Base-by-base conservation (phyloP, 2,797 vertebrate genomes). In the Hydrophis major region DNA sequence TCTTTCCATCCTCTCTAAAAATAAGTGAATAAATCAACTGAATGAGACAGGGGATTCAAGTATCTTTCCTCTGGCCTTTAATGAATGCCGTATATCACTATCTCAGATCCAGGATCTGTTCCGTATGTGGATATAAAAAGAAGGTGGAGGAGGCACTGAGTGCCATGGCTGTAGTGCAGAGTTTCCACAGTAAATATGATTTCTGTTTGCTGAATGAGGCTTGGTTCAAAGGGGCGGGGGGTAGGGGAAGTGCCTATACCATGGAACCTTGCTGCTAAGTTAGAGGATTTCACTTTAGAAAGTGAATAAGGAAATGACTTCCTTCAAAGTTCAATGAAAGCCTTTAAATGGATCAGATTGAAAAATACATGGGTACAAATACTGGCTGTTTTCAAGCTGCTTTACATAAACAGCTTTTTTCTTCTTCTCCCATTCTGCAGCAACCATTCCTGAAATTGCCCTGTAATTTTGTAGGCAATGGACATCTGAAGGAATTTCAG, bases 161-260 rank as follows among this genome's bases (percentile, higher is more conserved):
- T 93, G 94, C 94, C 94, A 92, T 2, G 95, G 96, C 91, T 93
- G 94, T 95, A 95, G 94, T 83, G 94, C 95, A 92, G 96, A 96
- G 96, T 96, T 97, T 96, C 96, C 95, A 94, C 94, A 93, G 96
- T 95, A 97, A 97, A 97, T 94, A 96, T 94, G 37, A 95, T 93
- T 97, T 94, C 94, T 93, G 95, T 96, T 97, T 95, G 96, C 94
- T 94, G 93, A 95, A 93, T 94, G 95, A 96, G 96, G 92, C 95
- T 69, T 96, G 95, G 95, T 96, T 93, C 93, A 94, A 95, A 95
- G 42, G 42, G 93, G 90, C 32, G 92, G 66, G 90, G 86, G 50
- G 0, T 93, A 89, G 94, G 25, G 0, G 93, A 20, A 59, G 91
- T 57, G 86, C 32, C 7, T 32, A 42, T 2, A 5, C 42, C 28